Evolutionary conservation across 2,797 vertebrate genomes (phyloP).

Genomic region (Synanceia verrucosa): DNA sequence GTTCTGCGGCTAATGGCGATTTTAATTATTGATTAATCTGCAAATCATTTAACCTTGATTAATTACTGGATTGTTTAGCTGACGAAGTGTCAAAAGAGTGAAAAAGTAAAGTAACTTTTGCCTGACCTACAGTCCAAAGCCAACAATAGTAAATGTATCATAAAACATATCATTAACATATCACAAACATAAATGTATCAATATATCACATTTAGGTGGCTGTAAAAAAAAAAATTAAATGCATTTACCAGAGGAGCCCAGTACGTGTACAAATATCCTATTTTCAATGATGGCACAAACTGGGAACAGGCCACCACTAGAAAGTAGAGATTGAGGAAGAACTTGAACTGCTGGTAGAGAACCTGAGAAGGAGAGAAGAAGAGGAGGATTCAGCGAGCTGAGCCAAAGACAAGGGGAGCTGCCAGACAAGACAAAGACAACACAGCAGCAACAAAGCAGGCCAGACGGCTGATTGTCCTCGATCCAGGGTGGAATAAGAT

Average conservation of each 20-base stretch:
- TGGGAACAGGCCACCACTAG: constrained; percentile 97
- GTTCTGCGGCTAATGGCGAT: not conserved
- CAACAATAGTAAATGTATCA: too few species aligned
- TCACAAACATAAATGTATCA: too few species aligned
- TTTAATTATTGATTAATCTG: not conserved
- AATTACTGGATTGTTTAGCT: not conserved
- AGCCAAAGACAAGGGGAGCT: constrained; percentile 40
- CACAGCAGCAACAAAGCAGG: constrained; percentile 14
- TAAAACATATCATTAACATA: too few species aligned
- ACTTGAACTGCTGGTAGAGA: constrained; percentile 99
- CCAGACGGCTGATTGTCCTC: constrained; percentile 42
- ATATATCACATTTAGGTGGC: too few species aligned
- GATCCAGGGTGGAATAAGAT: constrained; percentile 37
- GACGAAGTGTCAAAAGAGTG: not conserved
- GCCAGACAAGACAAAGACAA: constrained; percentile 36
- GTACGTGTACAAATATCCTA: constrained; percentile 98
- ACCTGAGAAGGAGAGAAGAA: constrained; percentile 85
- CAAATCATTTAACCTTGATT: not conserved
- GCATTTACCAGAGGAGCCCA: constrained; percentile 96
- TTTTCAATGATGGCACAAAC: constrained; percentile 95
- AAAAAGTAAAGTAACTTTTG: not conserved
- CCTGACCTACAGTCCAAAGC: not conserved
- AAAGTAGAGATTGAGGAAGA: constrained; percentile 99
- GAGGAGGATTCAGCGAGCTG: constrained; percentile 30
- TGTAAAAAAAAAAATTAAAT: too few species aligned